A percentile compares a stretch with the other conserved stretches of the same genome.
phyloP scores from a whole-genome alignment of 2,797 vertebrate genomes.

The Schizothorax lantsangensis region DNA sequence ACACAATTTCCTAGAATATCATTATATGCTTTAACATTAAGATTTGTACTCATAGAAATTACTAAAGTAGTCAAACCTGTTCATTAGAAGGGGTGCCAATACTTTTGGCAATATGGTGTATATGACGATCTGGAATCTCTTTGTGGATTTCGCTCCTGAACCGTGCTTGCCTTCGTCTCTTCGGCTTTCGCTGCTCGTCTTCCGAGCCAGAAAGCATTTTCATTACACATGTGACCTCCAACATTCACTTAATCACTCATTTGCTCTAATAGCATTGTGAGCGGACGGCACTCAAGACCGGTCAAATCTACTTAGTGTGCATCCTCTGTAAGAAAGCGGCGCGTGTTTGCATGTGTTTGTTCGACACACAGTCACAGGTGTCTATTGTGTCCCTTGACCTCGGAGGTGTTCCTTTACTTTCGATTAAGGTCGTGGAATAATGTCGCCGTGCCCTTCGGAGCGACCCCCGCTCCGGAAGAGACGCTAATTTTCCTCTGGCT shows the following conservation, averaged over 20 bases:
- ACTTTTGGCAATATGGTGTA: too few relatives aligned
- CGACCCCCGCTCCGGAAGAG: conserved; percentile 71
- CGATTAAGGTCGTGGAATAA: conserved; percentile 73
- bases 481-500: conserved; percentile 72
- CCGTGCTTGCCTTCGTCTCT: conserved; percentile 68
- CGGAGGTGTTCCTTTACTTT: conserved; percentile 73
- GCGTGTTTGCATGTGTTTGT: not conserved
- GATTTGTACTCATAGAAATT: too few relatives aligned
- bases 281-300: conserved; percentile 77
- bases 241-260: conserved; percentile 68
- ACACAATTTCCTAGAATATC: too few relatives aligned
- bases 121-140: not conserved
- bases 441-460: conserved; percentile 66
- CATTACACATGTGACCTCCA: conserved; percentile 69
- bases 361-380: conserved; percentile 64
- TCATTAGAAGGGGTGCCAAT: too few relatives aligned
- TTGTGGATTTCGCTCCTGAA: not conserved
- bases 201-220: conserved; percentile 66
- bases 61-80: too few relatives aligned
- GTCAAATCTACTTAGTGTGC: conserved; percentile 67
- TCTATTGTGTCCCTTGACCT: conserved; percentile 73
- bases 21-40: too few relatives aligned
- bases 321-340: not conserved
- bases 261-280: conserved; percentile 78
- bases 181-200: conserved; percentile 73